Evolutionary conservation across 2,113 vertebrate genomes (phyloP), one percentile per base, ranked within the genome.

Genomic region (Corvus cornix): DNA sequence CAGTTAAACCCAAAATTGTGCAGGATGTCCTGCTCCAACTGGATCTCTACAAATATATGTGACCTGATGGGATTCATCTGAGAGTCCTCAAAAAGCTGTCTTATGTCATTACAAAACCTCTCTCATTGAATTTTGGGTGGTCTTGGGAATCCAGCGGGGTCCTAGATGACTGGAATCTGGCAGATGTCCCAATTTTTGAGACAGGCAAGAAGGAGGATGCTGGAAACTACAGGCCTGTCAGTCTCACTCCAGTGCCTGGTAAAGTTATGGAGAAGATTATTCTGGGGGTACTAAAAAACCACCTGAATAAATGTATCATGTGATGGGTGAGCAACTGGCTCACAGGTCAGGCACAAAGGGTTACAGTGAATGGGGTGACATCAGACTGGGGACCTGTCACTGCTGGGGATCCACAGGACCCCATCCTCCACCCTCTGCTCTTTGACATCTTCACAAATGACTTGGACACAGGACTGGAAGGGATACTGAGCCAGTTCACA

Each of bases 131-230:
- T 52, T 86, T 77, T 60, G 17, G 7, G 11, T 44, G 14, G 27
- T 68, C 53, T 33, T 86, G 17, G 37, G 37, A 59, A 59, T 52
- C 11, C 37, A 44, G 22, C 59, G 44, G 13, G 11, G 24, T 59
- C 37, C 13, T 26, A 44, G 37, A 21, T 68, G 37, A 51, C 21
- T 31, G 16, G 35, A 27, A 35, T 3, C 17, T 59, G 52, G 7
- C 5, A 26, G 43, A 51, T 0, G 1, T 20, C 31, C 16, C 0
- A 0, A 3, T 49, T 85, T 49, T 51, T 0, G 0, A 35, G 62
- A 30, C 3, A 26, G 13, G 21, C 20, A 43, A 51, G 35, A 58
- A 41, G 20, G 4, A n/a, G 13, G 13, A 49, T 2, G 10, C 5
- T 6, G 19, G 52, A 43, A 43, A 51, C 16, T 11, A 16, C 35